Base-by-base conservation (phyloP, 2,113 vertebrate species). In the Aphyosemion australe region DNA sequence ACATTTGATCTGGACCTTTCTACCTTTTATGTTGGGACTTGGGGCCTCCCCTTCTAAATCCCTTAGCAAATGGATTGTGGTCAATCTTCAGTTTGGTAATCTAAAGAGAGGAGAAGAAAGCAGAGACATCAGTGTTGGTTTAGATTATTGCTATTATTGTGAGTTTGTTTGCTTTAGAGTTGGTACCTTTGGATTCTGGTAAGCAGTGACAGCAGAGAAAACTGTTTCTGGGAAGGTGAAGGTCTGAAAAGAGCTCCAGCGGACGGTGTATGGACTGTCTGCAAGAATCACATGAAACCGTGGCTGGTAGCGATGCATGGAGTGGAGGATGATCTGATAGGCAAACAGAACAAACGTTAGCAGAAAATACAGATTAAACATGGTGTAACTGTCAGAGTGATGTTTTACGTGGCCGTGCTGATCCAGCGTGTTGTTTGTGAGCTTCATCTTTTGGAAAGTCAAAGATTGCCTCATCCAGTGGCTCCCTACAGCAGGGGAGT, bases 21-120 rank as follows among this genome's bases (percentile, higher is more conserved):
- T 84, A 94, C 94, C 93, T 93, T 77, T 91, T 91, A 4, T 85
- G 87, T 41, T 92, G 93, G 52, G 87, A 88, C 50, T 92, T 92
- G 59, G 88, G 93, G 15, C 93, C 92, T 8, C 93, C 93, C 31
- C 94, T 93, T 3, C 94, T 86, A 88, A 95, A 95, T 37, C 93
- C 94, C 88, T 94, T 94, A 16, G 94, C 93, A 51, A 95, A 95
- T 0, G 95, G 95, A 63, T 97, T 97, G 91, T 96, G 93, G 84
- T 96, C 93, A 43, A 96, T 97, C 87, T 96, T 96, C 65, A 96
- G 77, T 80, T 94, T 96, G 37, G 94, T 96, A 69, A 97, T 94
- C 95, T 95, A 9, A 13, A 48, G 20, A 66, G 5, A 55, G n/a
- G 9, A 56, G 11, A n/a, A 34, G 34, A n/a, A 5, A 9, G 3